Evolutionary conservation across 2,888 invertebrate species (phyloP).

Genomic region (Sinhomidia bicolor): DNA sequence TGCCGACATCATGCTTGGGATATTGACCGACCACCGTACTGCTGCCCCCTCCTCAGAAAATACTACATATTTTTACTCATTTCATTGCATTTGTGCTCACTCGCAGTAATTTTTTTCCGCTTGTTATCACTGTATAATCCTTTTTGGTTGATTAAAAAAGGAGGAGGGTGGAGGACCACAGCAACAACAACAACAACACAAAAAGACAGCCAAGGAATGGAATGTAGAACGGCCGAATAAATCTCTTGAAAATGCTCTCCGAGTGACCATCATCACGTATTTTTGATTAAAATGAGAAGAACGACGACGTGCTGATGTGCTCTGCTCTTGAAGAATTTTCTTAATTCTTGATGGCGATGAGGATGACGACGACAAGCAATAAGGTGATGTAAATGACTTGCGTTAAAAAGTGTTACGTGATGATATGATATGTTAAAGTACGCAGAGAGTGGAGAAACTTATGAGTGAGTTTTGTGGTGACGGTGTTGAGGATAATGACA

Average conservation of each 20-base stretch:
- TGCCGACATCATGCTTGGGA: conserved; percentile 13
- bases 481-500: conserved; percentile 31
- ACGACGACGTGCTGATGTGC: conserved; percentile 21
- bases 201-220: neutral
- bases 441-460: neutral
- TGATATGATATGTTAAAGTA: conserved; percentile 26
- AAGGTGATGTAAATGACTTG: neutral
- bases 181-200: neutral
- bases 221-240: conserved; percentile 53
- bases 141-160: conserved; percentile 28
- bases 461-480: too few species aligned
- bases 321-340: conserved; percentile 11
- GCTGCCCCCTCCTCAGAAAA: neutral
- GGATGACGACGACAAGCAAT: neutral
- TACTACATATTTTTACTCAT: too few species aligned
- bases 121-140: neutral
- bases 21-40: neutral
- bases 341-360: neutral
- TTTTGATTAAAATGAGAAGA: conserved; percentile 47
- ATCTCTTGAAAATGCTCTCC: conserved; percentile 33
- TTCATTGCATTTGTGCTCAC: too few species aligned
- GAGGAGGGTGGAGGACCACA: neutral
- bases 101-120: neutral
- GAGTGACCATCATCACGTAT: conserved; percentile 45
- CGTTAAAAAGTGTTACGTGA: conserved; percentile 54